Conservation (phyloP, 2,888 invertebrate genomes). For the Drosophila differens region DNA sequence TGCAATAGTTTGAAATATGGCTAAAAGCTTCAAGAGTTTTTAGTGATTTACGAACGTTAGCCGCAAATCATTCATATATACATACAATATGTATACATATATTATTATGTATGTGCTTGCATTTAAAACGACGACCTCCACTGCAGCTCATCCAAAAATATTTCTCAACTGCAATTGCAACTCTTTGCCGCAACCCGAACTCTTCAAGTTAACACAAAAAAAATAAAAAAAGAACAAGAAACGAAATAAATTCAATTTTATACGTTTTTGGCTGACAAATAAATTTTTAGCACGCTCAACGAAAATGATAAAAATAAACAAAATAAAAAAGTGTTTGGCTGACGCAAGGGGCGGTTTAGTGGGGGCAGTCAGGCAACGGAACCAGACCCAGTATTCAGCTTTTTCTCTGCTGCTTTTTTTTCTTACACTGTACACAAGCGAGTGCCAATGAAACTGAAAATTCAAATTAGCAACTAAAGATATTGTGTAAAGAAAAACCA, state of each 20-base stretch:
- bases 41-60: constrained; percentile 4
- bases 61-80: background rate
- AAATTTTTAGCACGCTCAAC: constrained; percentile 70
- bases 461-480: constrained; percentile 29
- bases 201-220: constrained; percentile 11
- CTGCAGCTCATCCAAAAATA: constrained; percentile 41
- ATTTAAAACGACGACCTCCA: constrained; percentile 55
- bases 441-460: constrained; percentile 41
- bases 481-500: background rate
- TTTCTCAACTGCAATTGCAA: constrained; percentile 19
- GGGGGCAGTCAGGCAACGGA: background rate
- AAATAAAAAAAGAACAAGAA: background rate
- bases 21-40: constrained; percentile 24
- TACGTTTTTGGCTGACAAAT: constrained; percentile 49
- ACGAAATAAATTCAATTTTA: constrained; percentile 35
- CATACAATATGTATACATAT: constrained; percentile 5
- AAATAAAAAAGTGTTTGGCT: constrained; percentile 30
- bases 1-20: constrained; percentile 28
- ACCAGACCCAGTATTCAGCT: constrained; percentile 26
- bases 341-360: background rate
- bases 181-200: constrained; percentile 12
- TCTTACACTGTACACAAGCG: constrained; percentile 9
- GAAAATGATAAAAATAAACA: constrained; percentile 75
- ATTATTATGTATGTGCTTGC: background rate
- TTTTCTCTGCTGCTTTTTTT: constrained; percentile 17